These are phyloP conservation scores for Hormiphora californensis DNA, from an alignment of 37 sponge, comb jelly and placozoan genomes.

Conservation along the genomic window DNA sequence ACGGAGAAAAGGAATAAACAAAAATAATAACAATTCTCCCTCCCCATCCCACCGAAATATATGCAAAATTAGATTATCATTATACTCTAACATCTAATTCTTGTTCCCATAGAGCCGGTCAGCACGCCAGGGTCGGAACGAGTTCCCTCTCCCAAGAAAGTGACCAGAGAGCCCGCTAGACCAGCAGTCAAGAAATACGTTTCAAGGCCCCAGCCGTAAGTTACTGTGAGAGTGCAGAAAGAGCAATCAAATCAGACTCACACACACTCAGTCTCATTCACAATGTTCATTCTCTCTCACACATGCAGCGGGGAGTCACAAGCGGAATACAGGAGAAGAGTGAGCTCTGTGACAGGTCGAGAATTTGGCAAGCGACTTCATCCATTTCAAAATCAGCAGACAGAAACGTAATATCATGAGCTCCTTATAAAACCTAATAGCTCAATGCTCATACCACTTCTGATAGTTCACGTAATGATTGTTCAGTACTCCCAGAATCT, in stretches of 20 bases:
- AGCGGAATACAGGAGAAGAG: background rate
- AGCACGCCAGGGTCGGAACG: conserved; percentile 33
- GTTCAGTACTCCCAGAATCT: too few species aligned
- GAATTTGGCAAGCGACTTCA: too few species aligned
- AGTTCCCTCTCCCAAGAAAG: background rate
- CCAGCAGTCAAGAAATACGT: conserved; percentile 36
- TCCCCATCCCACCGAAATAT: too few species aligned
- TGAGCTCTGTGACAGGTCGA: background rate
- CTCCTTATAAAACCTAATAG: too few species aligned
- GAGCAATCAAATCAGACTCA: background rate
- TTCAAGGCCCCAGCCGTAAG: background rate
- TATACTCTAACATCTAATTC: too few species aligned
- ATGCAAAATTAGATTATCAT: too few species aligned
- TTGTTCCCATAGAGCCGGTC: background rate
- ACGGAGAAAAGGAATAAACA: too few species aligned
- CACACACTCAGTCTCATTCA: background rate
- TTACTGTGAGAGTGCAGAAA: background rate
- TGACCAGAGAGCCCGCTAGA: background rate
- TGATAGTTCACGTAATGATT: too few species aligned
- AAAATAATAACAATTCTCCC: too few species aligned
- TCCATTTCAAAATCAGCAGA: too few species aligned
- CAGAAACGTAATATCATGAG: too few species aligned
- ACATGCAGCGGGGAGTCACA: background rate
- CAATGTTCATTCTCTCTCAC: background rate
- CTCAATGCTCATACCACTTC: too few species aligned